These are phyloP conservation scores for Narcine bancroftii DNA, from an alignment of 2,113 vertebrate species.

Conservation along the genomic window DNA sequence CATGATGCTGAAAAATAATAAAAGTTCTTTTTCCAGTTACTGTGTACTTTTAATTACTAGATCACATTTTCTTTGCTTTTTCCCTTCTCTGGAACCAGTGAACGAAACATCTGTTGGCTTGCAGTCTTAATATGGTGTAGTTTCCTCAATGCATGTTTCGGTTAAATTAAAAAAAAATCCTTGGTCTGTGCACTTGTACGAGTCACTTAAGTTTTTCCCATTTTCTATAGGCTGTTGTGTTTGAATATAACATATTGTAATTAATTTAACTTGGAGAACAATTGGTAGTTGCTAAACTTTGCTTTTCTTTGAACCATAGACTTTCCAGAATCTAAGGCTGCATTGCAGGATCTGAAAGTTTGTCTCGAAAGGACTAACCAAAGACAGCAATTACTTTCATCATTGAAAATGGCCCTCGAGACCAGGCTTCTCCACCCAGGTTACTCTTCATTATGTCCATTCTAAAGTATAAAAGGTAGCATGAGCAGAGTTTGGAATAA, in stretches of 20 bases:
- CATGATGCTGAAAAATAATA: not conserved
- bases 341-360: conserved; percentile 88
- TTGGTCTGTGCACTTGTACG: too few relatives aligned
- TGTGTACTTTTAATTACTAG: not conserved
- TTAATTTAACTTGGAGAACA: not conserved
- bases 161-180: too few relatives aligned
- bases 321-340: conserved; percentile 91
- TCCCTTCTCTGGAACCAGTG: not conserved
- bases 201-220: not conserved
- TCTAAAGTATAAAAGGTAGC: not conserved
- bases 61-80: not conserved
- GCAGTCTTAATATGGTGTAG: not conserved
- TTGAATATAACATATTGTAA: not conserved
- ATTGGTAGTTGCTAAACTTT: not conserved
- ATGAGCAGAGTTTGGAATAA: not conserved
- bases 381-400: conserved; percentile 83
- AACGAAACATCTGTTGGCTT: too few relatives aligned
- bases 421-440: conserved; percentile 88
- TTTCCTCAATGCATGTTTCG: too few relatives aligned
- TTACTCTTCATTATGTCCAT: conserved; percentile 40
- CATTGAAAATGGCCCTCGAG: conserved; percentile 82
- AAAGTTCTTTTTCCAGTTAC: not conserved
- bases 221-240: not conserved
- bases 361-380: conserved; percentile 90
- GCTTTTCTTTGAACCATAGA: conserved; percentile 54